phyloP scores from a whole-genome alignment of 2,888 invertebrate genomes.

The Entomobrya proxima region DNA sequence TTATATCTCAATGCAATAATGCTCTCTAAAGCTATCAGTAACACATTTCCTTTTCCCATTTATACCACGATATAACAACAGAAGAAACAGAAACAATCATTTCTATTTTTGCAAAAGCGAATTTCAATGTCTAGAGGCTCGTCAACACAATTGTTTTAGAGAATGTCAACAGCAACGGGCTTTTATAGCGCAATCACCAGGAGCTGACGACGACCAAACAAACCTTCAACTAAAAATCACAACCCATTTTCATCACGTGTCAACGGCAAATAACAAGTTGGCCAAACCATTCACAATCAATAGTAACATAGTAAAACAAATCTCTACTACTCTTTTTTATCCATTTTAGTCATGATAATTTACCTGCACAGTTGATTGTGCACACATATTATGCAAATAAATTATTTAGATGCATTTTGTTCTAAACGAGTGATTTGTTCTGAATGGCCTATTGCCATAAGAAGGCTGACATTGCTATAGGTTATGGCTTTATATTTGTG shows the following conservation, averaged over 20 bases:
- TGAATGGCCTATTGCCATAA: neutral
- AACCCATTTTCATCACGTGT: constrained; percentile 8
- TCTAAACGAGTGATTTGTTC: neutral
- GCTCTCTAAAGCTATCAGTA: too few species aligned
- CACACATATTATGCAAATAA: too few species aligned
- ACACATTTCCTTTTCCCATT: too few species aligned
- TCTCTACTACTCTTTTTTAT: neutral
- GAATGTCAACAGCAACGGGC: neutral
- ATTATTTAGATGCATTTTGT: too few species aligned
- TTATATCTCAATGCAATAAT: neutral
- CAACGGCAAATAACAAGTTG: neutral
- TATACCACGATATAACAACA: too few species aligned
- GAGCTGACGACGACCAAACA: neutral
- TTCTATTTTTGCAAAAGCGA: too few species aligned
- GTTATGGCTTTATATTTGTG: neutral
- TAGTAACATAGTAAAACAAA: neutral
- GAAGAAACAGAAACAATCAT: too few species aligned
- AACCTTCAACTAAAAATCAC: neutral
- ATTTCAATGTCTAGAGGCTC: too few species aligned
- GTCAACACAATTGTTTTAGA: neutral
- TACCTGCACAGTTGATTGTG: too few species aligned
- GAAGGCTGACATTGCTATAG: neutral
- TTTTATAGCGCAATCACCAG: neutral
- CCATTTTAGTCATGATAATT: neutral
- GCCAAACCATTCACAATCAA: neutral